Evolutionary conservation across 2,113 vertebrate genomes (phyloP), one percentile per base, ranked within the genome.

Genomic region (Callocephalon fimbriatum): DNA sequence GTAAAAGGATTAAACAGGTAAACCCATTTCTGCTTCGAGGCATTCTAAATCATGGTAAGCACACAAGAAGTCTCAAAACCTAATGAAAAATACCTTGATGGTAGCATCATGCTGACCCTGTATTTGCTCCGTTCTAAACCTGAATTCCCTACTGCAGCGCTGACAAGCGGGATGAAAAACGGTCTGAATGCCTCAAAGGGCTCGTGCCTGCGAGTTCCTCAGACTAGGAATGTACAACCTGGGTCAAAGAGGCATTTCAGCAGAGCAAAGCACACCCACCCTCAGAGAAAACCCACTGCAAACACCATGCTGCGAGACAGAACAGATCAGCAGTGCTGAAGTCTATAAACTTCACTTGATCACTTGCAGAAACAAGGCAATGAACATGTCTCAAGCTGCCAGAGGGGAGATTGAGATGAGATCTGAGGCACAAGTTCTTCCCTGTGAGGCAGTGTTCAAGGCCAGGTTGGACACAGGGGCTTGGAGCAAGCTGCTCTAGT

Each of bases 1-100:
- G 62, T 12, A 27, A 53, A 7, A 75, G 35, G 62, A 86, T 83
- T 56, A 51, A 86, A 56, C 37, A 91, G 87, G 76, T 62, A 93
- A 91, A 77, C 14, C 27, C 13, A 54, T 7, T 83, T 79, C 53
- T 89, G 54, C 67, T 76, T 77, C 3, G 1, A 66, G 76, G 48
- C 40, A 14, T 10, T n/a, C 67, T 70, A 91, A 92, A 88, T 88
- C 75, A 95, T 1, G 0, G 45, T 6, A 32, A 81, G 81, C 47
- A 58, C 1, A 13, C 38, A 44, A 35, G 72, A 65, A 58, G 75
- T 73, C 79, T 65, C 5, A 26, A 65, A 72, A 76, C 2, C 0
- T 59, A 81, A 86, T 88, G 86, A 90, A 82, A 92, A 97, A 88
- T 76, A 92, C 51, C 48, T 70, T 6, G 7, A 38, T 10, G 20